A percentile compares a stretch with the other conserved stretches of the same genome.
phyloP scores from a whole-genome alignment of 2,888 invertebrate species.

The Xanthia icteritia region DNA sequence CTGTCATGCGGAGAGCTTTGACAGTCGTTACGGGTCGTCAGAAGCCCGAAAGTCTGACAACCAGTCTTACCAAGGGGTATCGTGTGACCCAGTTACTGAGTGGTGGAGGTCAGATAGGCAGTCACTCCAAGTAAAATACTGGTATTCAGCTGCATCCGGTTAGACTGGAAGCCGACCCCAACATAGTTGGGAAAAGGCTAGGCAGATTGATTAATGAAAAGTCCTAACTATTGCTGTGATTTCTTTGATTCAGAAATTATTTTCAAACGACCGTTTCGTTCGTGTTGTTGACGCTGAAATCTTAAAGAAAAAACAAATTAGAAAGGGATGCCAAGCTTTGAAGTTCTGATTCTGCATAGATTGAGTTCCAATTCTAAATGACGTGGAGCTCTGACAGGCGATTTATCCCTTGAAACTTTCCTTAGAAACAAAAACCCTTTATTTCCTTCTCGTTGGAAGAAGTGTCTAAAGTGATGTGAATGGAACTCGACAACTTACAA shows the following conservation, averaged over 20 bases:
- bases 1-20: no score
- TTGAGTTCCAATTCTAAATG: neutral
- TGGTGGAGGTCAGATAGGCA: no score
- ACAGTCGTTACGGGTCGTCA: no score
- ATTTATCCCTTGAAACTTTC: neutral
- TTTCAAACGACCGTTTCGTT: constrained; percentile 1
- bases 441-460: neutral
- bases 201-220: no score
- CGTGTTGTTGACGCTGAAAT: constrained; percentile 16
- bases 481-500: neutral
- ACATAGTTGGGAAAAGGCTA: no score
- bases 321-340: constrained; percentile 5
- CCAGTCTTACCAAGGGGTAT: no score
- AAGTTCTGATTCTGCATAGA: constrained; percentile 19
- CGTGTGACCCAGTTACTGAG: no score
- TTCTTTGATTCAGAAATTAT: neutral
- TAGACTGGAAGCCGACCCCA: no score
- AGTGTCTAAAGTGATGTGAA: neutral
- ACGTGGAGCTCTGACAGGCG: neutral
- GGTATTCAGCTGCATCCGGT: no score
- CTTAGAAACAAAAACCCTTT: neutral
- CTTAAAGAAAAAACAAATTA: constrained; percentile 23
- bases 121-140: no score
- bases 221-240: neutral
- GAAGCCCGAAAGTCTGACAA: no score